Base-by-base conservation (phyloP, 1,140 invertebrate species). In the Chrysopa pallens region DNA sequence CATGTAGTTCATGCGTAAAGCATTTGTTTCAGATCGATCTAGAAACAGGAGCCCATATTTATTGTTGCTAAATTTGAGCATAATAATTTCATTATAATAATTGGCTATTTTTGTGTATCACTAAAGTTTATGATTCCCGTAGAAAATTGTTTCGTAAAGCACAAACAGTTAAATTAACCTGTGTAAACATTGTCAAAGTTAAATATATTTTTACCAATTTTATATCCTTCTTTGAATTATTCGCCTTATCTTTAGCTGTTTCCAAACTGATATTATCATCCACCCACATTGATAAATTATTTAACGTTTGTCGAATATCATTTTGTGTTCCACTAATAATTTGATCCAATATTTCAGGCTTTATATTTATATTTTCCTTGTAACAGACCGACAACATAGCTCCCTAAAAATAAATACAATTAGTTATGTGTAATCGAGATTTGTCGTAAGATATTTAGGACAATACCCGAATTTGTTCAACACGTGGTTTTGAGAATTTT, bases 261-360 rank as follows among this genome's bases (percentile, higher is more conserved):
- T 68, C 59, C 8, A 67, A 50, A 48, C 74, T 66, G 8, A 62
- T 50, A 38, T 70, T 67, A 6, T 68, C 63, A 0, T 73, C 73
- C 17, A 75, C 73, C 62, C 81, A 78, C 60, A 96, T 63, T 1
- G 84, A 78, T 36, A 96, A 66, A 59, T 92, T 76, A 62, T 93
- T 88, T 13, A 94, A 70, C 6, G 89, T 80, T 68, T 98, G 92
- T 28, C 95, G 67, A 43, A 99, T 78, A 62, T 98, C 95, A 48
- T 89, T 81, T 59, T 94, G 88, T 7, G 92, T 80, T 9, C 84
- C 80, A 15, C 69, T 65, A 43, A 98, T 94, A 31, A 99, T 73
- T 56, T 89, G 78, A 42, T 79, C 71, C 1, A 98, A 52, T 33
- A 77, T 73, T 31, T 86, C 78, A 0, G 75, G 68, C 0, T 73